Evolutionary conservation across 1,140 invertebrate genomes (phyloP), one percentile per base, ranked within the genome.

Genomic region (Hermetia illucens): DNA sequence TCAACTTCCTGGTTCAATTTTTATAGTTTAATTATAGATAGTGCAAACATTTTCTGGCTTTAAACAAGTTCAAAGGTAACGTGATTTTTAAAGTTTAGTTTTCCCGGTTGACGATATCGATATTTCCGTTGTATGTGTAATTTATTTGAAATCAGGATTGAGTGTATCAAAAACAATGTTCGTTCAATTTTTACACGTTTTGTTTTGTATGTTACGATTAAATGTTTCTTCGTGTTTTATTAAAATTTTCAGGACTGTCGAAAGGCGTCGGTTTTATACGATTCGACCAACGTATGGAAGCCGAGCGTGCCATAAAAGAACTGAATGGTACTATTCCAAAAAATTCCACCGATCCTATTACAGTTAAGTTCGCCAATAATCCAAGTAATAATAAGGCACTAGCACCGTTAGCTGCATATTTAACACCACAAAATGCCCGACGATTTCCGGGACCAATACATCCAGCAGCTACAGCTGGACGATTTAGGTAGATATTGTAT

Each of bases 251-350:
- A 86, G 93, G 93, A 54, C 71, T 97, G 50, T 98, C 94, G 36
- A 98, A 98, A 71, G 95, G 95, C 42, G 95, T 99, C 44, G 95
- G 95, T 33, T 99, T 99, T 68, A 97, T 99, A 52, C 77, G 95
- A 43, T 99, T 98, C 65, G 95, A 98, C 65, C 91, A 97, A 63
- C 81, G 93, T 40, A 75, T 87, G 46, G 94, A 98, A 65, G 95
- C 95, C 4, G 95, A 99, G 63, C 71, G 86, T 30, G 95, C 95
- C 18, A 98, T 98, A 49, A 87, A 96, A 61, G 90, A 97, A 65
- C 68, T 98, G 49, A 96, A 98, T 63, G 94, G 95, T 42, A 92
- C 89, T 45, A 88, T 94, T 68, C 94, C 85, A 35, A 93, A 88
- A 64, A 89, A 90, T 49, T 89, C 88, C 34, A 83, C 86, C 40